Evolutionary conservation across 2,888 invertebrate genomes (phyloP), one percentile per base, ranked within the genome.

Genomic region (Rutpela maculata): DNA sequence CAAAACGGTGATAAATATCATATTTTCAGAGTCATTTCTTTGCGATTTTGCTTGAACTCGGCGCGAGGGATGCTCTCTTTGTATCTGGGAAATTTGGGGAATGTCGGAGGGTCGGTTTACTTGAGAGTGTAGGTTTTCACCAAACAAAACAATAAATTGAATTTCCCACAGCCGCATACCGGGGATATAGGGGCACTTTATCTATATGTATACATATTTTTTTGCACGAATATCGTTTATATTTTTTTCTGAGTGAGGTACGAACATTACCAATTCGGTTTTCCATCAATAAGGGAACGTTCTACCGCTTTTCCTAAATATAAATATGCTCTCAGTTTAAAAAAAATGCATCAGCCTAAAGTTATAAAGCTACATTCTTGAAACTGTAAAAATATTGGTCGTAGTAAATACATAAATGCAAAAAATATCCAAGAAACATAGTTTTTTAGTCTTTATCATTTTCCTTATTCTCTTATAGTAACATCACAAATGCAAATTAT

Each of bases 121-220:
- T 18, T 31, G 38, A 19, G 60, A 60, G 43, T 60, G n/a, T 70
- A 55, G 31, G 68, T 31, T 57, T 56, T 55, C 68, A 2, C 18
- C 70, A 60, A 70, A 70, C 56, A 70, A 70, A 70, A 70, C 69
- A 60, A 70, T 60, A 70, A 60, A 70, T 70, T 60, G 70, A 60
- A 70, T 70, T 60, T 70, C 35, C 43, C 43, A 19, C 18, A 43
- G 57, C 69, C 22, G 26, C 50, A 55, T 69, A 69, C 57, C 43
- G 35, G 18, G 18, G 69, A 57, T 57, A 69, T 35, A 56, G 35
- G n/a, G 50, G 50, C 50, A 50, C 43, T 65, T 35, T 66, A 26
- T 57, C 65, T 19, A 66, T 65, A 22, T 62, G 26, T 59, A 73
- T 73, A 35, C 22, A 73, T 73, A 73, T 73, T 73, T 73, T 73